Evolutionary conservation across 2,888 invertebrate species (phyloP).

Genomic region (Aporophyla nigra): DNA sequence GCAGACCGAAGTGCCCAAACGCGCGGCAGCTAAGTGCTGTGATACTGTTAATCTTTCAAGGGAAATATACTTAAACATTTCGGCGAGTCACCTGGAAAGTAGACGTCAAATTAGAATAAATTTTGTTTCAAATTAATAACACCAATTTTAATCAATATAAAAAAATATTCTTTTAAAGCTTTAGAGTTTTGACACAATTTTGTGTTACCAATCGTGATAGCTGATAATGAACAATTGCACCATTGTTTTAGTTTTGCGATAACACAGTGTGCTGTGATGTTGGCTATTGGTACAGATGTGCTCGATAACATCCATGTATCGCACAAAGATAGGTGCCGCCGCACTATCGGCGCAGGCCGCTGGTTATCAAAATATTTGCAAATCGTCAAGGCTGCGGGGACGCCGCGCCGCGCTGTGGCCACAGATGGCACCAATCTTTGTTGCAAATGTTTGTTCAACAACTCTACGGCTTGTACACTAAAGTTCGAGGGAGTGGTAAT

Average conservation of each 20-base stretch:
- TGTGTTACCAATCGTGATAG: constrained; percentile 84
- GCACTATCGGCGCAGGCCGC: constrained; percentile 55
- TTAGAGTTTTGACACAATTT: constrained; percentile 85
- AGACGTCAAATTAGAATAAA: constrained; percentile 90
- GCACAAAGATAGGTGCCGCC: constrained; percentile 73
- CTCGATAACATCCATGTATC: constrained; percentile 80
- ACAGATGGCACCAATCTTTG: constrained; percentile 74
- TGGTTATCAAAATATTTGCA: constrained; percentile 61
- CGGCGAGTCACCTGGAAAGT: constrained; percentile 91
- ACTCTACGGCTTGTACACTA: constrained; percentile 75
- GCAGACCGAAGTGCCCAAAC: constrained; percentile 80
- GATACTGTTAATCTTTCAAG: constrained; percentile 86
- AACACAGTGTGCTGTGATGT: constrained; percentile 76
- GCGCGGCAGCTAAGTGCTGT: constrained; percentile 85
- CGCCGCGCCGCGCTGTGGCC: constrained; percentile 31
- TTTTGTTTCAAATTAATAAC: constrained; percentile 87
- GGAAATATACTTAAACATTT: constrained; percentile 88
- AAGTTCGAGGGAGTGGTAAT: constrained; percentile 74
- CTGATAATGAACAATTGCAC: constrained; percentile 71
- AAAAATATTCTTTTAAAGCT: constrained; percentile 71
- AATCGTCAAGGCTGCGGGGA: constrained; percentile 61
- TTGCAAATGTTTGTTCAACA: constrained; percentile 73
- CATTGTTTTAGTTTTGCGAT: constrained; percentile 75
- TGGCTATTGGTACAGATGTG: constrained; percentile 77
- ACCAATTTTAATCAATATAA: constrained; percentile 83